A percentile compares a stretch with the other conserved stretches of the same genome.
phyloP scores from a whole-genome alignment of 2,888 invertebrate species.

The Kryphioiulus occultus region DNA sequence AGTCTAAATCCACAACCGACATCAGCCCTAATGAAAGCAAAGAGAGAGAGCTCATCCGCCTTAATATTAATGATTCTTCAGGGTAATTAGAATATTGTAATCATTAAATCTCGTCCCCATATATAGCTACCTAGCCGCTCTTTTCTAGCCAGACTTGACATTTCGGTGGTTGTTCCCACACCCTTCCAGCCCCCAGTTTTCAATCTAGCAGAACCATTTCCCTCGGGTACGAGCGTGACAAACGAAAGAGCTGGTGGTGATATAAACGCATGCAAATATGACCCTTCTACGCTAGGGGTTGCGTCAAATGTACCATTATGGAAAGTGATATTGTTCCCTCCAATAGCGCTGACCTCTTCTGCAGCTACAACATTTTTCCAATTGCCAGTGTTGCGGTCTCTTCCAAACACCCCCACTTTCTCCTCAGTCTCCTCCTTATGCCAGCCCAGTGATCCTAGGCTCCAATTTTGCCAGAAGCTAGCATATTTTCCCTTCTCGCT shows the following conservation, averaged over 20 bases:
- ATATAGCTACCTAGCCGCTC: neutral
- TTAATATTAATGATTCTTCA: constrained; percentile 31
- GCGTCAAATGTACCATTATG: constrained; percentile 29
- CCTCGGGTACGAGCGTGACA: neutral
- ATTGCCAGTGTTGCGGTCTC: constrained; percentile 7
- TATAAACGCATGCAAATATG: constrained; percentile 30
- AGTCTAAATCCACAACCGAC: too few species aligned
- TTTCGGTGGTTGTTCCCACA: neutral
- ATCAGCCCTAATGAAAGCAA: too few species aligned
- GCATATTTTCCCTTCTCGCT: constrained; percentile 35
- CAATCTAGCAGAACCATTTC: neutral
- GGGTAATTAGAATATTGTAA: constrained; percentile 25
- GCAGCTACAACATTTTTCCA: neutral
- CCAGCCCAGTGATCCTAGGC: neutral
- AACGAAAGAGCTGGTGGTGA: neutral
- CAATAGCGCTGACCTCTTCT: constrained; percentile 33
- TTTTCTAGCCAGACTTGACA: neutral
- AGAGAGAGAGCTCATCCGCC: neutral
- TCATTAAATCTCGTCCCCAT: neutral
- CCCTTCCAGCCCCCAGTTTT: neutral
- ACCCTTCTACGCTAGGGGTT: neutral
- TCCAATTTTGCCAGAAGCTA: constrained; percentile 14
- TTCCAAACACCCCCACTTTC: neutral
- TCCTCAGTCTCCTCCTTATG: neutral
- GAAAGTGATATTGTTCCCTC: constrained; percentile 35